Percentiles rank a stretch among this genome's conserved stretches.
These are phyloP conservation scores for Ceratosolen fusciceps DNA, from an alignment of 1,140 invertebrate genomes.

Conservation along the genomic window DNA sequence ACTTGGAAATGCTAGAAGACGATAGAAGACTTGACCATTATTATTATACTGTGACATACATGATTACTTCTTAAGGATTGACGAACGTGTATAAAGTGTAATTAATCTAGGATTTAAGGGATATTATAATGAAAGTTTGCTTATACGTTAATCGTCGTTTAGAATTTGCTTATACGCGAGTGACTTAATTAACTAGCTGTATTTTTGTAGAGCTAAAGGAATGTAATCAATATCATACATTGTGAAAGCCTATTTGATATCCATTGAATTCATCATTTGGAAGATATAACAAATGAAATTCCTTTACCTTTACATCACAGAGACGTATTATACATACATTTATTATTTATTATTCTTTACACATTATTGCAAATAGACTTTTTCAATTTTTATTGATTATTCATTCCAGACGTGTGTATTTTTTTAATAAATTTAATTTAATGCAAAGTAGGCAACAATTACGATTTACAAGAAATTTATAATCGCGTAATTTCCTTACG, in stretches of 20 bases:
- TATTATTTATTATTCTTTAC: conserved; percentile 17
- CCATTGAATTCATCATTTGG: neutral
- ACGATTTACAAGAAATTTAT: neutral
- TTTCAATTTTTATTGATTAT: neutral
- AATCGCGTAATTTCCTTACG: neutral
- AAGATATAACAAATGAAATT: neutral
- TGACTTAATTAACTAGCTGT: conserved; percentile 13
- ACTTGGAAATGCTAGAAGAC: conserved; percentile 4
- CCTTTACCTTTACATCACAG: neutral
- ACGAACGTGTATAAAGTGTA: conserved; percentile 46
- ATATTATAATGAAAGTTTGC: conserved; percentile 2
- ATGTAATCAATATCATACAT: conserved; percentile 1
- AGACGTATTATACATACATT: neutral
- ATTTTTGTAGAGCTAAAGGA: conserved; percentile 3
- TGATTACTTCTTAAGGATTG: conserved; percentile 36
- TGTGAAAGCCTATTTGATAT: neutral
- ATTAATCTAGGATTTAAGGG: conserved; percentile 25
- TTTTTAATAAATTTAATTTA: neutral
- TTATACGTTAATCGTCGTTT: neutral
- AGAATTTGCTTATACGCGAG: neutral
- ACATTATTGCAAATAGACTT: neutral
- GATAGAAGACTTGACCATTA: conserved; percentile 25
- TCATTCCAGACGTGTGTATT: neutral
- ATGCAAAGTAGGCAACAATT: too few species aligned
- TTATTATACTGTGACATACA: conserved; percentile 25